phyloP scores from a whole-genome alignment of 2,888 invertebrate species.

The Sisyra nigra region DNA sequence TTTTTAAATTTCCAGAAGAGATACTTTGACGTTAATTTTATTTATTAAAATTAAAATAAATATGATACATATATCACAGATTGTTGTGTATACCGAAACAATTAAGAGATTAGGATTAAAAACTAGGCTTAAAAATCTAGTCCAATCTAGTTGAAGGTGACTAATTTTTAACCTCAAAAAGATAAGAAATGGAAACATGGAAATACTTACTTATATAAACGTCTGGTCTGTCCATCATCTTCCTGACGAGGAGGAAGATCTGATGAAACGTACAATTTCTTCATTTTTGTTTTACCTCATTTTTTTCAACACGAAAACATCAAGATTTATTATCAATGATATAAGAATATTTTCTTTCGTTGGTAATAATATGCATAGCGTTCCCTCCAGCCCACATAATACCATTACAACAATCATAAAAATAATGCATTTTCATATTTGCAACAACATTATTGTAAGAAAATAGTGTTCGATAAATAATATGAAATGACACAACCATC shows the following conservation, averaged over 20 bases:
- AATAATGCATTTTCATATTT: slow-evolving; percentile 2
- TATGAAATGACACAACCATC: too few relatives aligned
- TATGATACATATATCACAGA: too few relatives aligned
- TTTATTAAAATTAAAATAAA: too few relatives aligned
- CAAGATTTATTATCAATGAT: slow-evolving; percentile 23
- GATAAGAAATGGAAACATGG: not conserved
- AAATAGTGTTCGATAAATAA: too few relatives aligned
- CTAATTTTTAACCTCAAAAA: not conserved
- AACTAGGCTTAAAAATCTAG: not conserved
- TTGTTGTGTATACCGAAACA: too few relatives aligned
- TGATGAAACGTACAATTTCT: slow-evolving; percentile 33
- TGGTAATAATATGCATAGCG: not conserved
- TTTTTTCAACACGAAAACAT: slow-evolving; percentile 24
- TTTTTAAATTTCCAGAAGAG: too few relatives aligned
- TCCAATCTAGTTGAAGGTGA: not conserved
- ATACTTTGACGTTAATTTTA: too few relatives aligned
- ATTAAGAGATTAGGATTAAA: too few relatives aligned
- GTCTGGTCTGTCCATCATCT: slow-evolving; percentile 35
- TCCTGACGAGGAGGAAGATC: slow-evolving; percentile 34
- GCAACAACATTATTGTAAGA: too few relatives aligned
- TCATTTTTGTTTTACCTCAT: slow-evolving; percentile 35
- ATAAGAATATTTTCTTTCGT: slow-evolving; percentile 18
- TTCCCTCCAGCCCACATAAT: not conserved
- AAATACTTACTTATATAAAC: slow-evolving; percentile 34
- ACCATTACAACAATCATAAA: too few relatives aligned